These are phyloP conservation scores for Galeopterus variegatus DNA, from an alignment of 2,113 vertebrate genomes.

Conservation along the genomic window DNA sequence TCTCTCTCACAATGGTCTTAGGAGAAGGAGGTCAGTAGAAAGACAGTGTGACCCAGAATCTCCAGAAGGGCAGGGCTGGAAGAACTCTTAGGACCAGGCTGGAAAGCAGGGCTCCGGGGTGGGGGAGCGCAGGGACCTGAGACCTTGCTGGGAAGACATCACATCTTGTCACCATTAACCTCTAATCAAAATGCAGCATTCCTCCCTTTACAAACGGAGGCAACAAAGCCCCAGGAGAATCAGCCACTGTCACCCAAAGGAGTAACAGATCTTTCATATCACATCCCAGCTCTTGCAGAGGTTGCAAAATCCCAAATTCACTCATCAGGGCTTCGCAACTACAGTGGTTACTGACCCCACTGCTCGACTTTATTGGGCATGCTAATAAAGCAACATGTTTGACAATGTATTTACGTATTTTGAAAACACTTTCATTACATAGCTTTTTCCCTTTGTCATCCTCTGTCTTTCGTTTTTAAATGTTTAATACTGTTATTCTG, in stretches of 20 bases:
- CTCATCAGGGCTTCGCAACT: background rate
- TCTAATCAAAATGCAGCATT: background rate
- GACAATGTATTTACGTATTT: background rate
- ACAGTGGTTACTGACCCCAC: rapidly evolving
- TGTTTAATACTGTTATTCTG: background rate
- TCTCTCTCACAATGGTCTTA: background rate
- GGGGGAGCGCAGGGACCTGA: background rate
- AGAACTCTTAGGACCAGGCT: background rate
- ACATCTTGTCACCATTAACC: background rate
- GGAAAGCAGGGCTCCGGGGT: background rate
- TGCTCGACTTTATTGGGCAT: background rate
- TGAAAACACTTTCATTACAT: background rate
- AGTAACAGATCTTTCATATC: background rate
- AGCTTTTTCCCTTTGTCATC: background rate
- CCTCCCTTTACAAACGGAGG: background rate
- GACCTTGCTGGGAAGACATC: background rate
- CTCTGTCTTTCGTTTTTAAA: background rate
- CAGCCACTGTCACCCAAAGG: background rate
- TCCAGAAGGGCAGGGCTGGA: background rate
- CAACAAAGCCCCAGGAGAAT: rapidly evolving
- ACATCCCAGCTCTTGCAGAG: background rate
- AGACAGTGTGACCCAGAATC: background rate
- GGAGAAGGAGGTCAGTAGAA: background rate
- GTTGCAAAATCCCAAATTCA: rapidly evolving
- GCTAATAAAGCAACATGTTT: background rate